Percentiles rank a stretch among this genome's conserved stretches.
These are phyloP conservation scores for Ophion ventricosus DNA, from an alignment of 2,888 invertebrate genomes.

Conservation along the genomic window DNA sequence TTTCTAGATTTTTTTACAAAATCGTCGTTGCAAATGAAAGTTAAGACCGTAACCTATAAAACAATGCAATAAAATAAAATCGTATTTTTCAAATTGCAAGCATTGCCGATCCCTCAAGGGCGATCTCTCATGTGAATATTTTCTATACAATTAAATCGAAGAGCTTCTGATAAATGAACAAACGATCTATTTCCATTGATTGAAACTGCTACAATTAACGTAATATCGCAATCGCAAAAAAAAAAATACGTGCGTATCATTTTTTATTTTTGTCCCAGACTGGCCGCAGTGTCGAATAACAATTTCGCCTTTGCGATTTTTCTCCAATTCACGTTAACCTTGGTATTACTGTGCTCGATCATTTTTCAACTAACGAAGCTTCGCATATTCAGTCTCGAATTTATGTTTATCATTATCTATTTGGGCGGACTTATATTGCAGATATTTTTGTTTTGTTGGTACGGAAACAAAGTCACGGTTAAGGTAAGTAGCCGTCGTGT, in stretches of 20 bases:
- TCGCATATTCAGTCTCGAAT: conserved; percentile 19
- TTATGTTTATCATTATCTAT: conserved; percentile 31
- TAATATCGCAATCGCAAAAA: background rate
- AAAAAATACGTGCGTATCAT: background rate
- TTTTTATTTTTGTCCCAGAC: conserved; percentile 26
- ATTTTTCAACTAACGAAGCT: conserved; percentile 30
- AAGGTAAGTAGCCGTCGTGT: conserved; percentile 32
- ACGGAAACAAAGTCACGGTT: conserved; percentile 51
- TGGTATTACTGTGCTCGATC: conserved; percentile 38
- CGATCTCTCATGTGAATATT: too few relatives aligned
- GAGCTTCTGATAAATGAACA: too few relatives aligned
- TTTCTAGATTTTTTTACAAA: too few relatives aligned
- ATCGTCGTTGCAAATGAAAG: too few relatives aligned
- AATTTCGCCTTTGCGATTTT: conserved; percentile 50
- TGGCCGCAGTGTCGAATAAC: conserved; percentile 35
- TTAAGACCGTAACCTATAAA: too few relatives aligned
- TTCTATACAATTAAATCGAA: too few relatives aligned
- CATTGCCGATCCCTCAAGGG: too few relatives aligned
- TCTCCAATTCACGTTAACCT: conserved; percentile 40
- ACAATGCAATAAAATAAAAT: too few relatives aligned
- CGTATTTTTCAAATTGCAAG: too few relatives aligned
- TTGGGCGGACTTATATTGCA: conserved; percentile 33
- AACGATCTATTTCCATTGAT: too few relatives aligned
- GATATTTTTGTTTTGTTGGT: conserved; percentile 60
- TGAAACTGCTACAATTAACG: too few relatives aligned